Percentiles rank a stretch among this genome's conserved stretches.
phyloP scores from a whole-genome alignment of 2,113 vertebrate genomes.

The Euleptes europaea region DNA sequence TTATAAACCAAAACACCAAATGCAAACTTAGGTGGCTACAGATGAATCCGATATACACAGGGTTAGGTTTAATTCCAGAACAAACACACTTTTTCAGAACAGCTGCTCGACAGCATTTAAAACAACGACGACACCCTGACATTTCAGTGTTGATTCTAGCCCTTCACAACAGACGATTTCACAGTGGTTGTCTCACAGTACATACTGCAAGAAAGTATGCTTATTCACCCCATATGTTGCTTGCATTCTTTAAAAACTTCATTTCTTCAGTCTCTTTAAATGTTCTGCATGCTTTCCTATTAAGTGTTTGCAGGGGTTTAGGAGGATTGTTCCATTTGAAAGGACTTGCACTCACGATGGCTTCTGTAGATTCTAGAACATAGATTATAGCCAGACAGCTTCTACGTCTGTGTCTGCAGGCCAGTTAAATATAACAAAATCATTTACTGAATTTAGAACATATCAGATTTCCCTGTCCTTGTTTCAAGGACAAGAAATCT shows the following conservation, averaged over 20 bases:
- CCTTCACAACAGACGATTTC: background rate
- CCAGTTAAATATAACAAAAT: background rate
- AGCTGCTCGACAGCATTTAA: background rate
- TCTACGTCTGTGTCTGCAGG: background rate
- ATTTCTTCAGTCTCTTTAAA: background rate
- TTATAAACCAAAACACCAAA: slow-evolving; percentile 55
- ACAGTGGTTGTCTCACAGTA: background rate
- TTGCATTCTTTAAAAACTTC: background rate
- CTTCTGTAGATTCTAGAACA: background rate
- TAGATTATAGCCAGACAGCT: background rate
- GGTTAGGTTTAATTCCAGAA: slow-evolving; percentile 32
- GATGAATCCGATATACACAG: slow-evolving; percentile 43
- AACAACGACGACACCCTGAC: background rate
- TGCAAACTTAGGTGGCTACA: slow-evolving; percentile 51
- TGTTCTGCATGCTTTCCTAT: background rate
- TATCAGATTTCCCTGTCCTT: background rate
- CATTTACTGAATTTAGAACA: background rate
- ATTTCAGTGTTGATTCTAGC: background rate
- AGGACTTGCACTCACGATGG: background rate
- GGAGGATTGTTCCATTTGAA: no score
- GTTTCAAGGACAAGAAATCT: background rate
- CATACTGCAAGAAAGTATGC: background rate
- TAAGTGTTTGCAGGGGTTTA: background rate
- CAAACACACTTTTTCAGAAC: background rate
- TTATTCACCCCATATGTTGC: background rate